Percentiles rank a stretch among this genome's conserved stretches.
Conservation (phyloP, 2,797 vertebrate genomes). For the Xiphorhynchus erythropygius region DNA sequence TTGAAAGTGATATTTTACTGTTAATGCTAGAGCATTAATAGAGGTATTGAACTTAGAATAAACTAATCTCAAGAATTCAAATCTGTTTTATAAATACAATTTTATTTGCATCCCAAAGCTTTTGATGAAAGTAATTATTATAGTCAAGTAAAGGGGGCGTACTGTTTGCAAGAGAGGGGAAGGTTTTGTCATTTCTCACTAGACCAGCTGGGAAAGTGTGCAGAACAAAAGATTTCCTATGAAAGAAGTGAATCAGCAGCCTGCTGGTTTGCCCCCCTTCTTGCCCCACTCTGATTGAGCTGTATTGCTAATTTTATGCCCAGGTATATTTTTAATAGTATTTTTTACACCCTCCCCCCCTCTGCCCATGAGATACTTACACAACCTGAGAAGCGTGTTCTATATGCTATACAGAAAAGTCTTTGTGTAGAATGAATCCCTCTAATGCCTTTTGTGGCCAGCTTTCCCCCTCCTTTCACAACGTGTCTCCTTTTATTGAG, state of each 20-base stretch:
- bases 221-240: background rate
- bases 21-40: background rate
- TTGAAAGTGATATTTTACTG: background rate
- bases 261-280: background rate
- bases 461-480: background rate
- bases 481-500: background rate
- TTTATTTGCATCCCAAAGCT: background rate
- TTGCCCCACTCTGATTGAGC: background rate
- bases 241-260: background rate
- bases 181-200: background rate
- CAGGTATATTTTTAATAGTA: background rate
- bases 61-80: background rate
- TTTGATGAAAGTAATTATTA: background rate
- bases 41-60: background rate
- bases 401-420: background rate
- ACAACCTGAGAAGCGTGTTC: background rate
- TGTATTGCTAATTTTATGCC: background rate
- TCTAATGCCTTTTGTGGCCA: background rate
- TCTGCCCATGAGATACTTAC: background rate
- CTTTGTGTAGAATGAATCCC: background rate
- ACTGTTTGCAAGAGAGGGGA: background rate
- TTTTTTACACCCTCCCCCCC: background rate
- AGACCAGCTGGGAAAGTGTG: background rate
- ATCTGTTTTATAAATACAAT: background rate
- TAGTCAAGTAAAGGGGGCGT: background rate